Conservation (phyloP, 2,797 vertebrate genomes). For the Cyprinodon diabolis region DNA sequence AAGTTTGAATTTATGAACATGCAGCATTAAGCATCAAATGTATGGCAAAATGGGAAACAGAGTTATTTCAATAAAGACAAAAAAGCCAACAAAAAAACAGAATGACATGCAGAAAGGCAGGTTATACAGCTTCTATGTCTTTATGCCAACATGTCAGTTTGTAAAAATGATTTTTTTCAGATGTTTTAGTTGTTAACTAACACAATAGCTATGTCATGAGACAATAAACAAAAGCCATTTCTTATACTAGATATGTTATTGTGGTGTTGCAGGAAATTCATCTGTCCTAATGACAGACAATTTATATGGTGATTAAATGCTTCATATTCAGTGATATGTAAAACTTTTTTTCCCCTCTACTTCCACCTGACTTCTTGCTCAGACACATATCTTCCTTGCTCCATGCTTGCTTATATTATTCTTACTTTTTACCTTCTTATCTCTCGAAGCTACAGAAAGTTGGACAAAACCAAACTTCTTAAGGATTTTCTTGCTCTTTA, state of each 20-base stretch:
- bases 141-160: neutral
- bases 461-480: no score
- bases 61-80: slow-evolving; percentile 35
- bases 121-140: slow-evolving; percentile 7
- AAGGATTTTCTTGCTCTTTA: no score
- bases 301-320: no score
- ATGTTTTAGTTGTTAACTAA: neutral
- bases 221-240: neutral
- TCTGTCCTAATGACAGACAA: neutral
- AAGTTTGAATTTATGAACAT: slow-evolving; percentile 6
- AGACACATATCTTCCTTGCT: no score
- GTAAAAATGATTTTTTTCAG: neutral
- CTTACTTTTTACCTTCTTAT: no score
- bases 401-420: no score
- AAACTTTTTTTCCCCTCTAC: no score
- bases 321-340: no score
- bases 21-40: slow-evolving; percentile 25
- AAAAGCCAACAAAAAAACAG: slow-evolving; percentile 25
- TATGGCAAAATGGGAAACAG: slow-evolving; percentile 9
- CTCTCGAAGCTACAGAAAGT: no score
- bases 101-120: neutral
- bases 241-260: neutral
- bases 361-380: no score
- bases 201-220: neutral
- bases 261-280: neutral